Percentiles rank a stretch among this genome's conserved stretches.
Conservation (phyloP, 2,113 vertebrate species). For the Ameiurus melas region DNA sequence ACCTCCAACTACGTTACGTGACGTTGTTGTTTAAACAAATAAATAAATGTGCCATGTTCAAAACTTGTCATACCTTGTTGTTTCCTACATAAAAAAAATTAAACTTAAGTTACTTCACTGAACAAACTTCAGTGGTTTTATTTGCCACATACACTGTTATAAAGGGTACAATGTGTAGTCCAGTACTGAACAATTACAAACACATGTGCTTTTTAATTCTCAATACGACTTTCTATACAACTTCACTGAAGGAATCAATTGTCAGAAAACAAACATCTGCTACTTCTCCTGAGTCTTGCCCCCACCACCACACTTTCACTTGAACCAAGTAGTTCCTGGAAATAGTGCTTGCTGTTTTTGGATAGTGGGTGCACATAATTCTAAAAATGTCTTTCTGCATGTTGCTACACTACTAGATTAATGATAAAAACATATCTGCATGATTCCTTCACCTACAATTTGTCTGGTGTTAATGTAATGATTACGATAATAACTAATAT, state of each 20-base stretch:
- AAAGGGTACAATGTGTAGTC: not conserved
- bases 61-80: too few relatives aligned
- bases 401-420: not conserved
- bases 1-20: too few relatives aligned
- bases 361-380: not conserved
- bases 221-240: not conserved
- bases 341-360: not conserved
- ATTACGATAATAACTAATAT: not conserved
- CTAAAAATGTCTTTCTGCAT: not conserved
- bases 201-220: not conserved
- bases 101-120: not conserved
- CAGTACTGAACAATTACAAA: not conserved
- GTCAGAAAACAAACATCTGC: not conserved
- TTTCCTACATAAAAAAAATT: not conserved
- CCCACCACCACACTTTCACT: not conserved
- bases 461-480: not conserved
- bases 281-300: not conserved
- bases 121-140: too few relatives aligned
- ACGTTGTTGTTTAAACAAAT: too few relatives aligned
- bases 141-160: not conserved
- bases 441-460: not conserved
- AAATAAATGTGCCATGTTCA: too few relatives aligned
- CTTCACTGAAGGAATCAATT: not conserved
- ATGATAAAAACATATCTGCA: not conserved
- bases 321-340: not conserved